Base-by-base conservation (phyloP, 1,140 invertebrate species). In the Bombus fervidus region DNA sequence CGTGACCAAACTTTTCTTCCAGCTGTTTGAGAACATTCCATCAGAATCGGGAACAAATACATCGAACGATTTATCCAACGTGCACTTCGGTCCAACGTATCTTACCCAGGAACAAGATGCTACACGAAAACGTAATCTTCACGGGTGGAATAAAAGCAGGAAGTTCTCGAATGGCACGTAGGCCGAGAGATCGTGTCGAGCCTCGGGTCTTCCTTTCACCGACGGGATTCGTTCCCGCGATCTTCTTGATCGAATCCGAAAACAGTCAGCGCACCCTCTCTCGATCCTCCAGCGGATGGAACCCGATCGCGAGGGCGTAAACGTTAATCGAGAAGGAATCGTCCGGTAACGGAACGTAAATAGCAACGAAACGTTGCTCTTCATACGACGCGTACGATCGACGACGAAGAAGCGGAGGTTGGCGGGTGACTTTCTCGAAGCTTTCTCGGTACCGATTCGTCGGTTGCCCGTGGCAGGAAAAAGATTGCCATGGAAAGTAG, bases 91-190 rank as follows among this genome's bases (percentile, higher is more conserved):
- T 1, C 13, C n/a, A 9, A 3, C 39, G 47, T 71, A 85, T 80
- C 76, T 78, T 47, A 80, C 59, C 76, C 66, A 31, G 15, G 62
- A 69, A 64, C 73, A 53, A 77, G 74, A 74, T n/a, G 71, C 43
- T 83, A 83, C 81, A 77, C 81, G 81, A 83, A 83, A 83, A 83
- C 68, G 76, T 72, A 79, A 84, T 84, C 76, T 34, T 76, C 47
- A n/a, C 53, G n/a, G 75, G 10, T 62, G 75, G 83, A 85, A 80
- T 72, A 85, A 85, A 80, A 80, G 53, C 83, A 72, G 66, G 76
- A 85, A 62, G 68, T 72, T 80, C 37, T 43, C 37, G 57, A 59
- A 75, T 75, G 43, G 59, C 59, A 66, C 59, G 59, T 37, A 74
- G 69, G 39, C 39, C 57, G 25, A 37, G 80, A 68, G 81, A 62